These are phyloP conservation scores for Poeciliopsis presidionis DNA, from an alignment of 2,797 vertebrate genomes.

Conservation along the genomic window DNA sequence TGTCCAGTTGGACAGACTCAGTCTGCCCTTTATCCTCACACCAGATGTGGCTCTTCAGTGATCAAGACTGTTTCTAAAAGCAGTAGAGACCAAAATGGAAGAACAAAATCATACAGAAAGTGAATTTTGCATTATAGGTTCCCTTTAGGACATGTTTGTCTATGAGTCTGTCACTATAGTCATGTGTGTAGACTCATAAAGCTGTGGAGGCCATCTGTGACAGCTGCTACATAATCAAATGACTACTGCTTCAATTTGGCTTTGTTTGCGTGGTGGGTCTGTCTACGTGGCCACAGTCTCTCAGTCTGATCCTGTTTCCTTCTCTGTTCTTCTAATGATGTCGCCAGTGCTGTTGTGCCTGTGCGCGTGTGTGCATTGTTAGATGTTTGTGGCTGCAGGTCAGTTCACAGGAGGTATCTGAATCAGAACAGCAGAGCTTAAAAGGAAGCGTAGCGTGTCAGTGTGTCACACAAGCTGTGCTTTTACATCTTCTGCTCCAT, in stretches of 20 bases:
- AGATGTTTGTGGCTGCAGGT: conserved; percentile 46
- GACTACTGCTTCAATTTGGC: conserved; percentile 73
- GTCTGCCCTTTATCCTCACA: background rate
- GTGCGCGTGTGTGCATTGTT: conserved; percentile 1
- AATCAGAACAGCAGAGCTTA: conserved; percentile 54
- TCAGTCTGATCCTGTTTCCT: conserved; percentile 43
- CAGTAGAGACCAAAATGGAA: background rate
- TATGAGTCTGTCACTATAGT: conserved; percentile 21
- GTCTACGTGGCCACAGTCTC: conserved; percentile 39
- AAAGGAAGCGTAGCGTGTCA: conserved; percentile 63
- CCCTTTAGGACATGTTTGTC: conserved; percentile 27
- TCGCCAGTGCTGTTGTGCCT: conserved; percentile 30
- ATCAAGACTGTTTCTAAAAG: background rate
- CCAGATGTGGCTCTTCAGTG: background rate
- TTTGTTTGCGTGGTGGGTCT: conserved; percentile 37
- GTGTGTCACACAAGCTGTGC: conserved; percentile 71
- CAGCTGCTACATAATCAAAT: conserved; percentile 83
- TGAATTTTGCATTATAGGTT: too few relatives aligned
- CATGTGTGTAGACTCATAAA: conserved; percentile 64
- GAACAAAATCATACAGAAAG: too few relatives aligned
- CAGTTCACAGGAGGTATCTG: conserved; percentile 59
- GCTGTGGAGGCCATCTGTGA: conserved; percentile 66
- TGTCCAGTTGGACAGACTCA: background rate
- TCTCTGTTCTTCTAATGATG: conserved; percentile 27
- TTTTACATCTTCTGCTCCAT: conserved; percentile 72